A percentile compares a stretch with the other conserved stretches of the same genome.
Evolutionary conservation across 2,797 vertebrate species (phyloP).

Genomic region (Halcyon badia): DNA sequence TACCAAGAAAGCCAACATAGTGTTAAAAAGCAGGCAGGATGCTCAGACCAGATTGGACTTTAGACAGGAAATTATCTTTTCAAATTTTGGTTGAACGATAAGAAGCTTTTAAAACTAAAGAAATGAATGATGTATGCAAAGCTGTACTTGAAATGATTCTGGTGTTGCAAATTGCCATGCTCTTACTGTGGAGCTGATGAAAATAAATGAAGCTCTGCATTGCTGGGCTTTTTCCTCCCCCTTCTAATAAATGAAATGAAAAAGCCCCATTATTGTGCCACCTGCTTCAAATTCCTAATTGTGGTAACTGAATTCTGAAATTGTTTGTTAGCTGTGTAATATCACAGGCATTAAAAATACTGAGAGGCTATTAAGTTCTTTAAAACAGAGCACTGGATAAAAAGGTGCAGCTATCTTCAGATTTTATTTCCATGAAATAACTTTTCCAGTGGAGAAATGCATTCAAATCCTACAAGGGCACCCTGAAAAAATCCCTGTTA

Average conservation of each 20-base stretch:
- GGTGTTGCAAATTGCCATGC: conserved; percentile 82
- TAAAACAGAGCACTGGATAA: conserved; percentile 64
- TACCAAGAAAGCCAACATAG: conserved; percentile 44
- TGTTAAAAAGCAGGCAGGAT: conserved; percentile 61
- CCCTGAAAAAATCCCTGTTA: conserved; percentile 18
- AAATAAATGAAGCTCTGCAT: conserved; percentile 83
- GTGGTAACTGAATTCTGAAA: conserved; percentile 86
- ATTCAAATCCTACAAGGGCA: conserved; percentile 60
- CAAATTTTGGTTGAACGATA: conserved; percentile 73
- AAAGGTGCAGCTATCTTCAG: conserved; percentile 56
- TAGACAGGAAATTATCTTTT: conserved; percentile 73
- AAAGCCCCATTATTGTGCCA: conserved; percentile 86
- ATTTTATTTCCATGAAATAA: conserved; percentile 72
- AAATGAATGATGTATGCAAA: conserved; percentile 74
- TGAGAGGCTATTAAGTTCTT: conserved; percentile 75
- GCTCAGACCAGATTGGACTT: conserved; percentile 68
- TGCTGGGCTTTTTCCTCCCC: conserved; percentile 74
- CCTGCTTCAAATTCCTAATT: conserved; percentile 87
- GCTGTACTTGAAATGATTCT: conserved; percentile 84
- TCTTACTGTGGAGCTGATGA: conserved; percentile 82
- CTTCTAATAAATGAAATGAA: conserved; percentile 86
- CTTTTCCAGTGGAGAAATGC: conserved; percentile 49
- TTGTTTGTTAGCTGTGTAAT: conserved; percentile 83
- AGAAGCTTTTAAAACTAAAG: conserved; percentile 80
- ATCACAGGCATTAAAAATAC: conserved; percentile 77